A percentile compares a stretch with the other conserved stretches of the same genome.
phyloP scores from a whole-genome alignment of 1,140 invertebrate species.

The Platyura marginata region DNA sequence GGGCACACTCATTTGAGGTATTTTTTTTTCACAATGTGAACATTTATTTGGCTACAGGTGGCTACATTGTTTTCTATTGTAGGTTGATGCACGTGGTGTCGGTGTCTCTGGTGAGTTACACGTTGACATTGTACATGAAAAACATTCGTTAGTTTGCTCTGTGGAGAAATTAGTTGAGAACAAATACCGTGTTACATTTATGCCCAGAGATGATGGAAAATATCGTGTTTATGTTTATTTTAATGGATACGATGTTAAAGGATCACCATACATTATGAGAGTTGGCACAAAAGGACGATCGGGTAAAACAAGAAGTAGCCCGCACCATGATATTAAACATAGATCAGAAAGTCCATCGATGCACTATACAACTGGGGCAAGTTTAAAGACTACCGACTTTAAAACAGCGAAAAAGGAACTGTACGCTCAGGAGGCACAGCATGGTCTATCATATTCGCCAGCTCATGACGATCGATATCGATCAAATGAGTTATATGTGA shows the following conservation, averaged over 20 bases:
- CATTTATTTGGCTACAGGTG: too few species aligned
- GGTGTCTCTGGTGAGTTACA: conserved; percentile 76
- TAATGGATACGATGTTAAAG: conserved; percentile 90
- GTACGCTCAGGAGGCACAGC: conserved; percentile 6
- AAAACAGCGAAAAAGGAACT: conserved; percentile 10
- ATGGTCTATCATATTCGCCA: conserved; percentile 18
- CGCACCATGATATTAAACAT: conserved; percentile 17
- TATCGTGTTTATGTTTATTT: conserved; percentile 86
- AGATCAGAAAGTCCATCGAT: conserved; percentile 23
- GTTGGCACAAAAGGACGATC: conserved; percentile 47
- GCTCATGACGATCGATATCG: conserved; percentile 19
- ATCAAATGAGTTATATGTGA: conserved; percentile 16
- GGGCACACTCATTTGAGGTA: conserved; percentile 55
- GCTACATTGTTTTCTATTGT: not conserved
- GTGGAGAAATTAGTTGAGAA: conserved; percentile 66
- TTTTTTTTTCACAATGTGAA: conserved; percentile 27
- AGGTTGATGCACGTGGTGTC: conserved; percentile 57
- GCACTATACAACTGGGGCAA: conserved; percentile 20
- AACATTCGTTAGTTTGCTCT: conserved; percentile 63
- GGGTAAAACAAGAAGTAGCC: conserved; percentile 24
- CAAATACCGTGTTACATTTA: conserved; percentile 74
- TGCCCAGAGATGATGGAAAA: conserved; percentile 74
- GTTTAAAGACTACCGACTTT: conserved; percentile 19
- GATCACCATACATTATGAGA: conserved; percentile 61
- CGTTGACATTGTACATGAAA: conserved; percentile 74